Percentiles rank a stretch among this genome's conserved stretches.
phyloP scores from a whole-genome alignment of 2,888 invertebrate species.

The Melanargia galathea region DNA sequence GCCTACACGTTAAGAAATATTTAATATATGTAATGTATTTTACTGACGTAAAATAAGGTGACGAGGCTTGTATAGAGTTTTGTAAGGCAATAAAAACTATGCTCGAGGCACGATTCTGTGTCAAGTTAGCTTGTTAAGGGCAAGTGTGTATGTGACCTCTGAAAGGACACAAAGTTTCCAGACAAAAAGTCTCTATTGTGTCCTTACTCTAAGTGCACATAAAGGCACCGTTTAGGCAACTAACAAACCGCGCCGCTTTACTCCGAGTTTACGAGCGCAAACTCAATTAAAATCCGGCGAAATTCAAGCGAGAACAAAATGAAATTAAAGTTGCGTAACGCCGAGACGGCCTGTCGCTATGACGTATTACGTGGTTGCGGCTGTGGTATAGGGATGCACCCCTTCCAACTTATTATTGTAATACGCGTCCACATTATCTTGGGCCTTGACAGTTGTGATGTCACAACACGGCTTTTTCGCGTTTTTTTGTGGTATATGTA shows the following conservation, averaged over 20 bases:
- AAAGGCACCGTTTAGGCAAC: constrained; percentile 58
- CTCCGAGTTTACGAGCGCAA: constrained; percentile 59
- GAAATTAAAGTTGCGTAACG: constrained; percentile 73
- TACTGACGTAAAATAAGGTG: no score
- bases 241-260: constrained; percentile 64
- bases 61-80: no score
- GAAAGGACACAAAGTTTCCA: not conserved
- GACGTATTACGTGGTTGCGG: constrained; percentile 46
- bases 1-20: no score
- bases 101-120: not conserved
- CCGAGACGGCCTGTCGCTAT: constrained; percentile 50
- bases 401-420: not conserved
- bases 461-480: no score
- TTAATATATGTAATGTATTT: no score
- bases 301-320: constrained; percentile 63
- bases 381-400: constrained; percentile 13
- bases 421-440: no score
- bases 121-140: not conserved
- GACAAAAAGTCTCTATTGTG: constrained; percentile 6
- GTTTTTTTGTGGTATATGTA: no score
- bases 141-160: not conserved
- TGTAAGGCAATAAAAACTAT: not conserved
- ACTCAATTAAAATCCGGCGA: constrained; percentile 74
- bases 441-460: no score
- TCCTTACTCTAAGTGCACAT: constrained; percentile 49